phyloP scores from a whole-genome alignment of 2,113 vertebrate species.

The Vimba vimba region DNA sequence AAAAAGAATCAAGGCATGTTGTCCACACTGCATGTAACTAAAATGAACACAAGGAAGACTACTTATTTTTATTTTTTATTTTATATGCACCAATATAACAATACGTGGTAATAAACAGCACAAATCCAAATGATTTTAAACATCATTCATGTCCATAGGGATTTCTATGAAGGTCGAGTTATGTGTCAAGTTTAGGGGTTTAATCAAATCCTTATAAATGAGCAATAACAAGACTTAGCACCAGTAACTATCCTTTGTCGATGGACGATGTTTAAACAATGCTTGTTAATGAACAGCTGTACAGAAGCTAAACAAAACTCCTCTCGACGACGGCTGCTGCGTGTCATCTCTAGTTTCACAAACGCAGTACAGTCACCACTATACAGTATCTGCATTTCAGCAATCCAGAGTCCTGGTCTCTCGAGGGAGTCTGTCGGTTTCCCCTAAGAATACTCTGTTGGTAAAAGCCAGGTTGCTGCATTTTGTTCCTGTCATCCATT shows the following conservation, averaged over 20 bases:
- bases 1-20: background rate
- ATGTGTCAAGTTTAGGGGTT: background rate
- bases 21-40: background rate
- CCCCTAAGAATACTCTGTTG: background rate
- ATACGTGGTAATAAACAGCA: background rate
- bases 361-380: background rate
- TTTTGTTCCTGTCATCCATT: conserved; percentile 20
- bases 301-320: background rate
- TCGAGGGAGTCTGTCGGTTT: background rate
- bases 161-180: background rate
- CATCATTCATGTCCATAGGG: background rate
- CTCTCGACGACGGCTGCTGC: too few species aligned
- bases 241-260: background rate
- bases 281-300: background rate
- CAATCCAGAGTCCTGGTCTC: conserved; percentile 8
- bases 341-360: background rate
- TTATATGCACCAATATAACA: background rate
- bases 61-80: background rate
- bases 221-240: background rate
- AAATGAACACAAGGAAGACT: background rate
- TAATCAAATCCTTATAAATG: background rate
- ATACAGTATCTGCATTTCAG: background rate
- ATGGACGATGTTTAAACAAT: background rate
- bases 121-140: background rate
- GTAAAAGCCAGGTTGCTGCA: conserved; percentile 20